Evolutionary conservation across 2,888 invertebrate genomes (phyloP), one percentile per base, ranked within the genome.

Genomic region (Acrobasis repandana): DNA sequence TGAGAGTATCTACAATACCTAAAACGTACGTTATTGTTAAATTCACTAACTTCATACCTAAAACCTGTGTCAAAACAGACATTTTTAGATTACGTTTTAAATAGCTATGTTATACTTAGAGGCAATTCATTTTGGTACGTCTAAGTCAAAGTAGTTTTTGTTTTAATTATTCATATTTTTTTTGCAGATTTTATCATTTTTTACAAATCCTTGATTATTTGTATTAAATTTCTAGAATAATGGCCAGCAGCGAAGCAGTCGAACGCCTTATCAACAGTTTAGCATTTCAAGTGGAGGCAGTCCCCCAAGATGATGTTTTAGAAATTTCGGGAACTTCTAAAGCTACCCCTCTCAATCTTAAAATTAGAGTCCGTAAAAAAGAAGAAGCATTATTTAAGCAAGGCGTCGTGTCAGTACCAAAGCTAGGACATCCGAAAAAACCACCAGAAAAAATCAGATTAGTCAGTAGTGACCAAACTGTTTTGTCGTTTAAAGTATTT

Each of bases 401-500:
- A 54, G 82, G 79, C 34, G 61, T 77, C 11, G 62, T 83, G 57
- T 76, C 82, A 10, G 68, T 78, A 56, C 76, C 82, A n/a, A 82
- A 77, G 63, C 62, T 69, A 46, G 68, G 67, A 36, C 61, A 65
- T 48, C 61, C 67, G 6, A 65, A 68, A 14, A 67, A 65, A 11
- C 49, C 60, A 9, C 65, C 71, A 9, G 78, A 84, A 63, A 81
- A 76, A 65, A 69, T 88, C 54, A 73, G 80, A 33, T 66, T 83
- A 6, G 78, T 83, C 5, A 84, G 76, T 61, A 91, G 90, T 65
- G 86, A 89, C 59, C 86, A 83, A 65, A 90, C 90, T 18, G 85
- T 91, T 28, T 80, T 88, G 77, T 85, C 86, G 1, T 91, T 91
- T 62, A 80, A 88, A 67, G 73, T 90, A 36, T 68, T 81, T 6